phyloP scores from a whole-genome alignment of 2,113 vertebrate genomes.

The Felis chaus region DNA sequence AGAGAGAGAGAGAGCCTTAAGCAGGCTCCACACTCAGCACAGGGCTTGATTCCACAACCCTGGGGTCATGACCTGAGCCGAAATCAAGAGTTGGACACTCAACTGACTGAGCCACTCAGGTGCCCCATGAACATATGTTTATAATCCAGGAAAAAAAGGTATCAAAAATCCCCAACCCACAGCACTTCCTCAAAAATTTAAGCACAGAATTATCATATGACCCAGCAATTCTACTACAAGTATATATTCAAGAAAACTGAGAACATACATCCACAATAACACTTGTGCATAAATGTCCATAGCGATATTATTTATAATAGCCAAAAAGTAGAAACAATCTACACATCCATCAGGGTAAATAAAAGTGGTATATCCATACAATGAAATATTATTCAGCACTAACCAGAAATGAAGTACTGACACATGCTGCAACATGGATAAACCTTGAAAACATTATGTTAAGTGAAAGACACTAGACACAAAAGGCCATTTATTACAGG shows the following conservation, averaged over 20 bases:
- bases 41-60: too few species aligned
- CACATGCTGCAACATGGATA: not conserved
- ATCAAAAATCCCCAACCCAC: constrained; percentile 29
- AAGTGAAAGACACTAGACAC: not conserved
- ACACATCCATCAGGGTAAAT: not conserved
- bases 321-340: not conserved
- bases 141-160: not conserved
- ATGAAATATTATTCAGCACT: not conserved
- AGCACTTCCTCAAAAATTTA: constrained; percentile 50
- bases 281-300: not conserved
- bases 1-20: too few species aligned
- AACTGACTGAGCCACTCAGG: too few species aligned
- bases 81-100: too few species aligned
- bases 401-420: not conserved
- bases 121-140: not conserved
- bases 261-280: not conserved
- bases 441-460: not conserved
- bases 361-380: not conserved
- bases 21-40: too few species aligned
- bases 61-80: too few species aligned
- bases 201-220: not conserved
- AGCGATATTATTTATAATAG: not conserved
- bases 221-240: not conserved
- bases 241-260: constrained; percentile 13
- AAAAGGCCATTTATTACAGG: not conserved